These are phyloP conservation scores for Accipiter cooperii DNA, from an alignment of 2,113 vertebrate genomes.

Conservation along the genomic window DNA sequence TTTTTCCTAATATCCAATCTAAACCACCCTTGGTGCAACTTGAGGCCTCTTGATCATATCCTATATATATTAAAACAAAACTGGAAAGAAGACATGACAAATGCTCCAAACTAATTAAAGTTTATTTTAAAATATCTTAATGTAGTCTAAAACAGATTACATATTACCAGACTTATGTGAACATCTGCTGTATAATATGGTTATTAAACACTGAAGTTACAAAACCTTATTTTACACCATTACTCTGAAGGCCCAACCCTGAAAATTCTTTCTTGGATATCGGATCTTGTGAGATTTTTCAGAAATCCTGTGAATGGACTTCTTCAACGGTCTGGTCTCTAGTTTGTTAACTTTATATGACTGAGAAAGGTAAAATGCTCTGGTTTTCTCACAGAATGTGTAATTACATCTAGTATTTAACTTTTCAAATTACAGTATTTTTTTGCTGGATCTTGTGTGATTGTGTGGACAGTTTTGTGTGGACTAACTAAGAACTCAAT, in stretches of 20 bases:
- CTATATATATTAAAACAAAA: not conserved
- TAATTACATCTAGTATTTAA: not conserved
- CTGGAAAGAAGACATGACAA: not conserved
- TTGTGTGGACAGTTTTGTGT: not conserved
- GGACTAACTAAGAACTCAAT: not conserved
- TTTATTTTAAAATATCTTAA: not conserved
- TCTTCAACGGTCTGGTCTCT: not conserved
- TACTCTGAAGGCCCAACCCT: not conserved
- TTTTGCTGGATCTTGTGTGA: not conserved
- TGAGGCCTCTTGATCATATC: not conserved
- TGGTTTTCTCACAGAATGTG: not conserved
- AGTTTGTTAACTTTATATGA: not conserved
- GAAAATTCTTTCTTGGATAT: not conserved
- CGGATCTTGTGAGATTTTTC: not conserved
- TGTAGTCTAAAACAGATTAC: not conserved
- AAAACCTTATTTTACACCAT: not conserved
- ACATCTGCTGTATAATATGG: not conserved
- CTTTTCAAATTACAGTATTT: not conserved
- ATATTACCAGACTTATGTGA: not conserved
- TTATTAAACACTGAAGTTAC: not conserved
- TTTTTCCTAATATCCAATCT: not conserved
- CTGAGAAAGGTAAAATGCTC: not conserved
- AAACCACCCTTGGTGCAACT: accelerated
- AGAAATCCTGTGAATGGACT: not conserved
- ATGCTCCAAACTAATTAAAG: not conserved